phyloP scores from a whole-genome alignment of 2,888 invertebrate genomes.

The Gnatocerus cornutus region DNA sequence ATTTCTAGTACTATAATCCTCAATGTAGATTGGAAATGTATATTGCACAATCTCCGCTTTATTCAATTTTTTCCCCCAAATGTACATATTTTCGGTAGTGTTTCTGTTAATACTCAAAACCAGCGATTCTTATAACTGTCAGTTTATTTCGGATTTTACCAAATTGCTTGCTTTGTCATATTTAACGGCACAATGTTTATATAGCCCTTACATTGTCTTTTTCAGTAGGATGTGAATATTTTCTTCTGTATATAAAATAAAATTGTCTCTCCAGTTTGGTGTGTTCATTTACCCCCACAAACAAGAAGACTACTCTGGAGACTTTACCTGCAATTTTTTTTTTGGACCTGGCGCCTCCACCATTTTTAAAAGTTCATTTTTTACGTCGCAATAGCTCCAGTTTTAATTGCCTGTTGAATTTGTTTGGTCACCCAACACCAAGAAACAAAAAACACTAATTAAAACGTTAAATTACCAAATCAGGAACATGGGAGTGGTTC shows the following conservation, averaged over 20 bases:
- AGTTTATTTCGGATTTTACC: neutral
- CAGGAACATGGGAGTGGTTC: neutral
- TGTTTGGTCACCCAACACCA: too few relatives aligned
- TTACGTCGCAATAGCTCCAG: too few relatives aligned
- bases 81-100: conserved; percentile 15
- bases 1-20: conserved; percentile 34
- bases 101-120: conserved; percentile 26
- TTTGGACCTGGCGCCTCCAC: too few relatives aligned
- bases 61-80: neutral
- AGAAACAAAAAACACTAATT: too few relatives aligned
- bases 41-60: conserved; percentile 41
- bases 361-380: too few relatives aligned
- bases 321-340: too few relatives aligned
- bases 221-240: conserved; percentile 64
- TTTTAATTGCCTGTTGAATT: too few relatives aligned
- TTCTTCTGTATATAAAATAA: conserved; percentile 64
- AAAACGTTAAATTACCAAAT: too few relatives aligned
- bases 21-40: conserved; percentile 44
- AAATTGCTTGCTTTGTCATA: conserved; percentile 38
- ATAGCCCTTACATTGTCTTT: conserved; percentile 46
- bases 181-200: conserved; percentile 41
- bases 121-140: conserved; percentile 13
- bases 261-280: conserved; percentile 49
- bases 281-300: neutral
- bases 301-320: too few relatives aligned